phyloP scores from a whole-genome alignment of 1,140 invertebrate species.

The Palaemon carinicauda region DNA sequence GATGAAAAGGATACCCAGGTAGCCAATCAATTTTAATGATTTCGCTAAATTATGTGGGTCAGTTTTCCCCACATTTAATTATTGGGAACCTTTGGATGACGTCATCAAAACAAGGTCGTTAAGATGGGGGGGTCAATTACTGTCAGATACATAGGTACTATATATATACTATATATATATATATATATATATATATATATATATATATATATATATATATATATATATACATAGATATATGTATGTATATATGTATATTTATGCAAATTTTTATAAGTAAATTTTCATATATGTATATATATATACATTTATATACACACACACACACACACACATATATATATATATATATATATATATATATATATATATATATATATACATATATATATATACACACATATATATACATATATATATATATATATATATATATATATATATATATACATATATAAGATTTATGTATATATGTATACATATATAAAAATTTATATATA shows the following conservation, averaged over 20 bases:
- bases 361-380: background rate
- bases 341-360: background rate
- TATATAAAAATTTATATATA: too few relatives aligned
- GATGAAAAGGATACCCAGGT: too few relatives aligned
- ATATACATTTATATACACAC: background rate
- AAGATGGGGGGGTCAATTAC: too few relatives aligned
- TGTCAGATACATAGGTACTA: too few relatives aligned
- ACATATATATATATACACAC: background rate
- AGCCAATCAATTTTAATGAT: too few relatives aligned
- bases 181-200: background rate
- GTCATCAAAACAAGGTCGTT: too few relatives aligned
- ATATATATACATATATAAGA: background rate
- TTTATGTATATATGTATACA: too few relatives aligned
- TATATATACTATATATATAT: background rate
- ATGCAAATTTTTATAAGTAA: too few relatives aligned
- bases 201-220: background rate
- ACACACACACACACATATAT: background rate
- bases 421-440: background rate
- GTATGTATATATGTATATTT: background rate
- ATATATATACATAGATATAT: conserved; percentile 2
- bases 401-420: background rate
- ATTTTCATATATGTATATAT: too few relatives aligned
- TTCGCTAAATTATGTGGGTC: too few relatives aligned
- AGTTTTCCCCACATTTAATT: too few relatives aligned
- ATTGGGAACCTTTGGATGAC: too few relatives aligned